Conservation (phyloP, 30 jellyfish, hydroid and myxozoan species). For the Aurelia sp. region DNA sequence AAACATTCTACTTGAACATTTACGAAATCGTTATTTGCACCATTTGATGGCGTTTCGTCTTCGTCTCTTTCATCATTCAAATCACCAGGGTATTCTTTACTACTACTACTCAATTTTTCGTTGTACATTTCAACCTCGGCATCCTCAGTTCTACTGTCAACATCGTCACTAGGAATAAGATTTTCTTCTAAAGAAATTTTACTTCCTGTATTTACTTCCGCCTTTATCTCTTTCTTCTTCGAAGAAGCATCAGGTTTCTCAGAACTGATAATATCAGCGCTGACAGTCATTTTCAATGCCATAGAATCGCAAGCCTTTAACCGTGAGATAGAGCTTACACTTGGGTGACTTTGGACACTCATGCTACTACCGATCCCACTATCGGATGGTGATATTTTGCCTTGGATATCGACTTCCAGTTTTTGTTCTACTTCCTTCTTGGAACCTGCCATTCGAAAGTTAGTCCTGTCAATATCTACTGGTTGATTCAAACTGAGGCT, state of each 20-base stretch:
- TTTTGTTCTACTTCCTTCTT: conserved; percentile 27
- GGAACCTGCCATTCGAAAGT: conserved; percentile 11
- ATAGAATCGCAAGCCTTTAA: conserved; percentile 8
- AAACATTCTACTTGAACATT: neutral
- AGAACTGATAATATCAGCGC: neutral
- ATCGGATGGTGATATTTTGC: conserved; percentile 72
- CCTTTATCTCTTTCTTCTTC: neutral
- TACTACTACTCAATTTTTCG: conserved; percentile 7
- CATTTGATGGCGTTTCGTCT: conserved; percentile 48
- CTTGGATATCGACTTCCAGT: conserved; percentile 23
- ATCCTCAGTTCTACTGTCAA: conserved; percentile 43
- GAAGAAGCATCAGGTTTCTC: neutral
- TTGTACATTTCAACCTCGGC: conserved; percentile 59
- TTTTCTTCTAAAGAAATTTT: neutral
- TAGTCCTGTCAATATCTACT: conserved; percentile 24
- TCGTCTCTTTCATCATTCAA: conserved; percentile 17
- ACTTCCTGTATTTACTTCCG: neutral
- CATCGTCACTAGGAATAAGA: neutral
- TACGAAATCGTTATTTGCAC: conserved; percentile 13
- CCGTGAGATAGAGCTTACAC: conserved; percentile 35
- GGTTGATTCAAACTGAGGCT: conserved; percentile 81
- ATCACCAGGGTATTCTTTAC: conserved; percentile 3
- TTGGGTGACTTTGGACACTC: conserved; percentile 75
- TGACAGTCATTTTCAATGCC: neutral
- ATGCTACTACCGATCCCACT: conserved; percentile 84